Base-by-base conservation (phyloP, 2,113 vertebrate species). In the Anolis sagrei region DNA sequence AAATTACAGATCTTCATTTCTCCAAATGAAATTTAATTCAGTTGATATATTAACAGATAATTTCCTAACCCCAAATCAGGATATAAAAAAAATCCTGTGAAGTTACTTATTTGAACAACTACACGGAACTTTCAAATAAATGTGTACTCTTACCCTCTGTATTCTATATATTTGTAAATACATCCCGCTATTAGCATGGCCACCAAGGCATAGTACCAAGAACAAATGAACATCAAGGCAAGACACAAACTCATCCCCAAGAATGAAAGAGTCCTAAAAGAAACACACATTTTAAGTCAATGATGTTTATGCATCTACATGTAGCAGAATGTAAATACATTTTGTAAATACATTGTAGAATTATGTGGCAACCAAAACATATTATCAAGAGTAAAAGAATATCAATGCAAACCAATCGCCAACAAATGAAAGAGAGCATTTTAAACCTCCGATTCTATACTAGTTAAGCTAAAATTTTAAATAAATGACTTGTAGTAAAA, bases 161-260 rank as follows among this genome's bases (percentile, higher is more conserved):
- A 99, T 92, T 99, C 98, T 29, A 99, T 99, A 95, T 99, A 99
- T 92, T 99, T 99, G 95, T 99, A 99, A 96, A 99, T 98, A 93
- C 97, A 98, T 92, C 97, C 94, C 21, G 98, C 98, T 19, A 99
- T 97, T 58, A 96, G 95, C 97, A 99, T 98, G 92, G 98, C 98
- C 29, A 97, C 91, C 69, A 99, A 97, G 5, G 98, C 98, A 21
- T 99, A 99, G 94, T 98, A 98, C 98, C 98, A 99, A 83, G 98
- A 99, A 74, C 96, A 99, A 94, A 99, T 97, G 95, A 99, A 99
- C 98, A 99, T 99, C 92, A 99, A 96, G 27, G 98, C 97, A 54
- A 99, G 97, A 94, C 98, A 99, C 91, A 99, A 96, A 93, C 98
- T 99, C 98, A 99, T 99, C 77, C 98, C 98, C 90, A 99, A 95